Base-by-base conservation (phyloP, 2,888 invertebrate genomes). In the Trichopria drosophilae region DNA sequence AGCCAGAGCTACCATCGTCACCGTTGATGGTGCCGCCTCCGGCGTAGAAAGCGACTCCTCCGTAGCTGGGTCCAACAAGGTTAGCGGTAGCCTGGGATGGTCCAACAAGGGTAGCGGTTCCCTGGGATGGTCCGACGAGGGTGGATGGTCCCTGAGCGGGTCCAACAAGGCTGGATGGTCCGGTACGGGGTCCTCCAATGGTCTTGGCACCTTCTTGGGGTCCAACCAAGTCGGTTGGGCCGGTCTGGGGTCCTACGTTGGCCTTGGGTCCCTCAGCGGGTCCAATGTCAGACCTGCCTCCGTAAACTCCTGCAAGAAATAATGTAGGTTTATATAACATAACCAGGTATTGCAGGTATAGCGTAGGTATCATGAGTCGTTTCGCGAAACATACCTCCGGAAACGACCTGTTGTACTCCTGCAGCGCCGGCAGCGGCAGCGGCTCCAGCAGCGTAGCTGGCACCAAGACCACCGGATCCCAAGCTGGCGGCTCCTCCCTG, bases 211-310 rank as follows among this genome's bases (percentile, higher is more conserved):
- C 75, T 65, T 73, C 75, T 47, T 75, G 75, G 62, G 75, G 75
- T 75, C 75, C 75, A 32, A 71, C 74, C 59, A 69, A 66, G 64
- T 75, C 75, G 46, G 71, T 72, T 55, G 74, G 74, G 52, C 74
- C 74, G 57, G 67, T 69, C 60, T 75, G 74, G 61, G 75, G 75
- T 73, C 75, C 75, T 61, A 75, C 74, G 66, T 75, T 75, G 60
- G 74, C 74, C 65, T 72, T 73, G 59, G 75, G 75, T 69, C 75
- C 75, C 61, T 75, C 75, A 59, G 75, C 75, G 56, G 74, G 73
- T 72, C 75, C 75, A 60, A 75, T 69, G 70, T 75, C 75, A 56
- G 75, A 69, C 62, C 75, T 67, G 53, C 75, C 75, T 32, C 75
- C 75, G 57, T 64, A 63, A 32, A 75, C 74, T 66, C 75, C 72